A percentile compares a stretch with the other conserved stretches of the same genome.
Evolutionary conservation across 2,113 vertebrate genomes (phyloP).

Genomic region (Gallinago paraguaiae): DNA sequence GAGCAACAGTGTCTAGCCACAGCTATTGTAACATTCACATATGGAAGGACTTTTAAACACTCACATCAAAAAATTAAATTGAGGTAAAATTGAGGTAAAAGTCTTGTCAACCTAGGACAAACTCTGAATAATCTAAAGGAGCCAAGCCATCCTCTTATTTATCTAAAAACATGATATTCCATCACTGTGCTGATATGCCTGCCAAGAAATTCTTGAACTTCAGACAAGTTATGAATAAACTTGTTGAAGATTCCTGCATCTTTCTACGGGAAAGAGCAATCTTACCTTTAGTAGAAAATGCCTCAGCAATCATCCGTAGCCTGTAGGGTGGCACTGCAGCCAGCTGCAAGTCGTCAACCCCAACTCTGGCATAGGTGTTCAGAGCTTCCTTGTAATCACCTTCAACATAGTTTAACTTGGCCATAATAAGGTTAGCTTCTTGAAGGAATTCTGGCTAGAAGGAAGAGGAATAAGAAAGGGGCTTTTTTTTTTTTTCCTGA

Average conservation of each 20-base stretch:
- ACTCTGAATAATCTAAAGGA: not conserved
- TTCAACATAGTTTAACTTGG: constrained; percentile 93
- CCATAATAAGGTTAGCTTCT: constrained; percentile 91
- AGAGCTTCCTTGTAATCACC: constrained; percentile 89
- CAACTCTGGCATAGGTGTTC: constrained; percentile 83
- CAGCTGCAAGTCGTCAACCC: constrained; percentile 89
- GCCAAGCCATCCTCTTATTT: not conserved
- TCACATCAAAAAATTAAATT: not conserved
- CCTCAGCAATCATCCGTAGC: constrained; percentile 93
- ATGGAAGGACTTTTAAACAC: not conserved
- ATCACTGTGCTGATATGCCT: not conserved
- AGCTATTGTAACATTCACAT: not conserved
- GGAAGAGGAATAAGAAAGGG: constrained; percentile 19
- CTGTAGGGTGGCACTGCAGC: constrained; percentile 86
- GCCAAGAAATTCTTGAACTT: not conserved
- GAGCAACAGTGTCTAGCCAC: not conserved
- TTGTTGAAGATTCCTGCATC: not conserved
- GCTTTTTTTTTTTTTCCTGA: not conserved
- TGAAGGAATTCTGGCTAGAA: constrained; percentile 91
- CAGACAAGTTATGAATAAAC: not conserved
- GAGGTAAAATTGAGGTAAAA: not conserved
- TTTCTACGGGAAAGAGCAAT: not conserved
- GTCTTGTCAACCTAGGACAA: not conserved
- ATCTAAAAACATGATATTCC: not conserved
- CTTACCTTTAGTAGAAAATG: constrained; percentile 93